Evolutionary conservation across 2,797 vertebrate species (phyloP).

Genomic region (Chloroceryle amazona): DNA sequence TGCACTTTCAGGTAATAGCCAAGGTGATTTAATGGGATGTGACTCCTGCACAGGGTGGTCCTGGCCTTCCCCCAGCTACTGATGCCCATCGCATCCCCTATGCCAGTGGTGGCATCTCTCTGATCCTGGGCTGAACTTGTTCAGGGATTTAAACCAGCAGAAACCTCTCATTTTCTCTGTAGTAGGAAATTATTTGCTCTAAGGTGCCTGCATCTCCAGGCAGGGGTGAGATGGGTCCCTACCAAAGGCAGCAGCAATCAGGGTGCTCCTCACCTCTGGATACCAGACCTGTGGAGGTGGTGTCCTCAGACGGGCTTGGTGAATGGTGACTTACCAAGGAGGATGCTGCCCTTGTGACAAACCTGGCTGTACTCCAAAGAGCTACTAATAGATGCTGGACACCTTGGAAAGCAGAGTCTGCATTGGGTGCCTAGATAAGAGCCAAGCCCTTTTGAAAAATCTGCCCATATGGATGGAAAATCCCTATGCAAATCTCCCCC

Average conservation of each 20-base stretch:
- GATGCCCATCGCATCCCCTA: rapidly evolving
- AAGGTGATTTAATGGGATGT: background rate
- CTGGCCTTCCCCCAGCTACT: background rate
- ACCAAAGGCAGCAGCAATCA: background rate
- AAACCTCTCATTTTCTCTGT: background rate
- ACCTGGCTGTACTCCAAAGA: background rate
- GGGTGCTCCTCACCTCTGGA: background rate
- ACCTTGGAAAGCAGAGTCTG: background rate
- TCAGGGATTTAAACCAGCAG: background rate
- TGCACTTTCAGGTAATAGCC: background rate
- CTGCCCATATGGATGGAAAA: background rate
- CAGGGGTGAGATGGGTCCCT: background rate
- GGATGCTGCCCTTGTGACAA: background rate
- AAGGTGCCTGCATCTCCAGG: background rate
- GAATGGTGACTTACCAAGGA: background rate
- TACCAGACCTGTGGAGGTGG: background rate
- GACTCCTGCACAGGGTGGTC: background rate
- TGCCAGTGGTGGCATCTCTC: background rate
- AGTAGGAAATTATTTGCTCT: background rate
- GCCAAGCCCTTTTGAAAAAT: background rate
- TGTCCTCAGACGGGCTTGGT: background rate
- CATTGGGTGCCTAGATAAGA: background rate
- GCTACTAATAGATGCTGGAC: background rate
- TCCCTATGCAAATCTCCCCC: constrained; percentile 41
- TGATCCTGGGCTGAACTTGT: background rate